A percentile compares a stretch with the other conserved stretches of the same genome.
Conservation (phyloP, 2,888 invertebrate genomes). For the Ichneumoninae sp. region DNA sequence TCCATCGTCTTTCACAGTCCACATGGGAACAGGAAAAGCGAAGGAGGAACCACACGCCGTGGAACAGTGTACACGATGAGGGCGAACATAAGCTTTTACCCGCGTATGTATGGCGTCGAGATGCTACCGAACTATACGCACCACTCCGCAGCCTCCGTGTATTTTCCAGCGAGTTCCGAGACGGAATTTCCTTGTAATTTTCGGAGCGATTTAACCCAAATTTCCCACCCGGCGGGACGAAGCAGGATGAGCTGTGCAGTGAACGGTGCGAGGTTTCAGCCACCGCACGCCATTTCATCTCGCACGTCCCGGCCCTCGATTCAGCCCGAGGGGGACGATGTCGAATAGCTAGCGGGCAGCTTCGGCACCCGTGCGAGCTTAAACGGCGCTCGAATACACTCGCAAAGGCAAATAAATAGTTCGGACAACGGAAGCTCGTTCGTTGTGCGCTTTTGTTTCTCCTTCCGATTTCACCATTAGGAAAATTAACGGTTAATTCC, state of each 20-base stretch:
- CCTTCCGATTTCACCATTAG: background rate
- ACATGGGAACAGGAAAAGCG: constrained; percentile 27
- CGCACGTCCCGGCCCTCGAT: constrained; percentile 15
- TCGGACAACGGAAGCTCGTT: background rate
- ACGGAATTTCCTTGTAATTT: constrained; percentile 73
- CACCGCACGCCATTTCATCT: constrained; percentile 50
- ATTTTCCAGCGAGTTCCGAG: constrained; percentile 64
- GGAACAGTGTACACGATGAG: background rate
- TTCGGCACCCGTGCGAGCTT: constrained; percentile 15
- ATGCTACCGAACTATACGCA: constrained; percentile 34
- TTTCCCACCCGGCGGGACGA: constrained; percentile 55
- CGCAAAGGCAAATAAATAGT: constrained; percentile 7
- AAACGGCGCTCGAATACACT: background rate
- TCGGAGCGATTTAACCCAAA: constrained; percentile 71
- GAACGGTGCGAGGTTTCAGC: constrained; percentile 37
- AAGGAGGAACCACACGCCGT: constrained; percentile 29
- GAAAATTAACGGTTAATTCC: background rate
- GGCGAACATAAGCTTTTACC: constrained; percentile 17
- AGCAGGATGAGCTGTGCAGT: constrained; percentile 1
- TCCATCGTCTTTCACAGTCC: constrained; percentile 22
- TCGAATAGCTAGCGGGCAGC: constrained; percentile 10
- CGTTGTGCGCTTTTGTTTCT: background rate
- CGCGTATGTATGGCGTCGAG: background rate
- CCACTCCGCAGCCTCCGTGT: constrained; percentile 43
- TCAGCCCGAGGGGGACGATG: constrained; percentile 28